Evolutionary conservation across 1,140 invertebrate genomes (phyloP), one percentile per base, ranked within the genome.

Genomic region (Ips typographus): DNA sequence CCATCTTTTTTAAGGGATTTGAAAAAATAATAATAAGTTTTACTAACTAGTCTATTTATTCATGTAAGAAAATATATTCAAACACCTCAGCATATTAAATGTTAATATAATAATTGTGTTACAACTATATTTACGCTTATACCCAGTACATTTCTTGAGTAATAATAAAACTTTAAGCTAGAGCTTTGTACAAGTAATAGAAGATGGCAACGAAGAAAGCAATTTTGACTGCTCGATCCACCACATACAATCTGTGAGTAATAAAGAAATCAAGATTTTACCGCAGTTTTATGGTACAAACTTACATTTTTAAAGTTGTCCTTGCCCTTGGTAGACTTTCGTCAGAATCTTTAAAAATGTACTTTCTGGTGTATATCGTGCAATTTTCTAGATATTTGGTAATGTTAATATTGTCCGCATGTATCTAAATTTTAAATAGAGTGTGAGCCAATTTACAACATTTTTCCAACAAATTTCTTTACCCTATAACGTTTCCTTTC

Each of bases 291-390:
- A 37, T 5, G 22, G 4, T 2, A 36, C 0, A 6, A 41, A 73
- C 72, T 73, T 71, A 77, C 75, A 77, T 78, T 75, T 75, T 75
- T 75, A 83, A 79, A 71, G 84, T 83, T 52, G 80, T 79, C 59
- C 76, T 76, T n/a, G 83, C 83, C 39, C 81, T 80, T 7, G 85
- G 85, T 40, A 88, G 67, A 4, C 84, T 86, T 3, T 81, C 80
- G 22, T 82, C 83, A 56, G 81, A 79, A 77, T 87, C 86, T 69
- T 85, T 84, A 5, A 87, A 76, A 42, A 86, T 81, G 72, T 82
- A 85, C 60, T 81, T 74, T 60, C 85, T 75, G 6, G 79, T 77
- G 8, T 79, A 76, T 40, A 78, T 67, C 2, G 80, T 77, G 58
- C 80, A 82, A 40, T 82, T 71, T 36, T 64, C 71, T 52, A 83